These are phyloP conservation scores for Nesogale talazaci DNA, from an alignment of 2,113 vertebrate genomes.

Conservation along the genomic window DNA sequence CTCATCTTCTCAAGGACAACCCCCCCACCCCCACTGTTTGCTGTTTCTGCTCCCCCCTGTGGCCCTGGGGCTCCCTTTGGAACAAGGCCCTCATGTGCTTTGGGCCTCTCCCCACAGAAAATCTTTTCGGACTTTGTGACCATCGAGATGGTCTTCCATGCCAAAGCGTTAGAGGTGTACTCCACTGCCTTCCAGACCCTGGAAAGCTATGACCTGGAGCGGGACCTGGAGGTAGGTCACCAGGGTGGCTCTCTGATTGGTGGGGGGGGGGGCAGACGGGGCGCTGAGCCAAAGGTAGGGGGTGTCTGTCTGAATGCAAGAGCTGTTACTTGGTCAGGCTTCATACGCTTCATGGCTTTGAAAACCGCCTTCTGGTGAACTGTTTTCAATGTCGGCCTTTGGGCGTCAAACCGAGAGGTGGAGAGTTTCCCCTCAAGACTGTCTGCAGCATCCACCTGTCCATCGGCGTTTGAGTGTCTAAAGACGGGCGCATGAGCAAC, in stretches of 20 bases:
- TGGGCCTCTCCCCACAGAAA: slow-evolving; percentile 77
- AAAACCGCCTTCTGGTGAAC: not conserved
- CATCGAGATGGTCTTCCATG: slow-evolving; percentile 91
- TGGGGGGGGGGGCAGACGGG: too few species aligned
- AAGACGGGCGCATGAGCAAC: not conserved
- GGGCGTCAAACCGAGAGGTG: not conserved
- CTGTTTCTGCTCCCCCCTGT: accelerated
- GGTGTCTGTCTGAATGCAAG: not conserved
- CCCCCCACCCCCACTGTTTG: accelerated
- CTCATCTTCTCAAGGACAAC: not conserved
- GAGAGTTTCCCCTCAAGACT: not conserved
- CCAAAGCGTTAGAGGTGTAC: slow-evolving; percentile 91
- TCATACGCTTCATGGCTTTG: not conserved
- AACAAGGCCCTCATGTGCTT: not conserved
- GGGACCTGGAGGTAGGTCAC: slow-evolving; percentile 87
- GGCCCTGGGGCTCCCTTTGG: not conserved
- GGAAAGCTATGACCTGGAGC: slow-evolving; percentile 84
- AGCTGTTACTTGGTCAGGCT: not conserved
- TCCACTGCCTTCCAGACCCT: slow-evolving; percentile 87
- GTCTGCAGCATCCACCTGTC: not conserved
- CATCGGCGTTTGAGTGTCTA: not conserved
- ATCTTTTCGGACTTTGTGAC: slow-evolving; percentile 90
- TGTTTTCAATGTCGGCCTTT: not conserved
- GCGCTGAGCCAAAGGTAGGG: not conserved
- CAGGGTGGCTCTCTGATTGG: accelerated